Evolutionary conservation across 2,797 vertebrate genomes (phyloP), one percentile per base, ranked within the genome.

Genomic region (Schizopygopsis malacanthus): DNA sequence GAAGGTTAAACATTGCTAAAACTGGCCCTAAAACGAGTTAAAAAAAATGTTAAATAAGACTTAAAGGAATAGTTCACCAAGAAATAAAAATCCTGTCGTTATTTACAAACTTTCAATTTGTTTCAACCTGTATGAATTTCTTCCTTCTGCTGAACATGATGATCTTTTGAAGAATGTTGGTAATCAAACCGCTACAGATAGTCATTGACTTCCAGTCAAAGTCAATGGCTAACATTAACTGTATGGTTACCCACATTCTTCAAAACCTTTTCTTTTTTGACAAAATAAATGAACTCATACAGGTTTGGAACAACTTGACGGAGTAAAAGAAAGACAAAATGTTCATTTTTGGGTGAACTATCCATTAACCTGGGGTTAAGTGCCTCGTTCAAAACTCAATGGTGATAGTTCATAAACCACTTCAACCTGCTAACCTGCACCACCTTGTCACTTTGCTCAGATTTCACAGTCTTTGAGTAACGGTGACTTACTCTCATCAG

Each of bases 401-500:
- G 15, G 41, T 63, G 9, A 45, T 63, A 6, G 54, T n/a, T 63
- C 8, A 28, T 47, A 65, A 33, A 33, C 45, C 41, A 63, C 10
- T 79, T 63, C 15, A 9, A 10, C 59, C 15, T 6, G 15, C 20
- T 7, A 8, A 10, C 59, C 15, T 7, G 16, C 33, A 20, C 16
- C 12, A 25, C 22, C 54, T 61, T 33, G 25, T 79, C 41, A 65
- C 18, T 65, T 52, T 39, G 18, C 28, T 81, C 28, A 65, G 6
- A 47, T 79, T 70, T 81, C 79, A 65, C 43, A 39, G 16, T 43
- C 45, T 33, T 45, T 37, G 25, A 39, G 13, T 41, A 9, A 59
- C 6, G 43, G 13, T 10, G 10, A 94, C 97, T 94, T 93, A 99
- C 98, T 96, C 91, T 96, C 96, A 88, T 99, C 97, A 45, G 97